Conservation (phyloP, 1,140 invertebrate genomes). For the Euura saliciscinereae region DNA sequence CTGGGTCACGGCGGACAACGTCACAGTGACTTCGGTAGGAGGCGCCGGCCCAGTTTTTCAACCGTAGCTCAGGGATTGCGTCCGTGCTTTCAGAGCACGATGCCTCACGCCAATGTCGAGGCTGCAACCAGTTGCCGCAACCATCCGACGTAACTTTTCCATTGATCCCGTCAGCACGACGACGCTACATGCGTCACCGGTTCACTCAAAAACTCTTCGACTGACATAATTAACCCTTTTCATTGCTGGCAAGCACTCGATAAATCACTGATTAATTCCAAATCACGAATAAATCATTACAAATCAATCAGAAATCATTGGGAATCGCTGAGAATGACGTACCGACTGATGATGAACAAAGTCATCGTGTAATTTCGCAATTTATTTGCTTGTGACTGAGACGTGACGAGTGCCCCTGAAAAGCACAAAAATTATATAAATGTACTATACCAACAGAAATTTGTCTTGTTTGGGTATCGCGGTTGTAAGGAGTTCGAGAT, state of each 20-base stretch:
- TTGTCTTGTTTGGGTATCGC: background rate
- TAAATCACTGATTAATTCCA: no score
- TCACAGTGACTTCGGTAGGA: background rate
- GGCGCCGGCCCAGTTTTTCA: background rate
- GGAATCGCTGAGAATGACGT: no score
- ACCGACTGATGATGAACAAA: no score
- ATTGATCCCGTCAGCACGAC: background rate
- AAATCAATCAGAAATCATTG: no score
- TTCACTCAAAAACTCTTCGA: background rate
- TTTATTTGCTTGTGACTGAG: no score
- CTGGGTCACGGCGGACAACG: background rate
- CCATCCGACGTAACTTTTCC: background rate
- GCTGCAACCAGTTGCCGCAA: constrained; percentile 1
- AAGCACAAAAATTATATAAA: no score
- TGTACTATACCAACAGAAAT: no score
- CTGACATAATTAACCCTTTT: no score
- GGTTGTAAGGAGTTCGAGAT: background rate
- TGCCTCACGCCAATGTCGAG: background rate
- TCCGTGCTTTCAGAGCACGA: background rate
- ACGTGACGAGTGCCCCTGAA: no score
- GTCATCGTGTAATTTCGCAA: no score
- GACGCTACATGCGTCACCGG: background rate
- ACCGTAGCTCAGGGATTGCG: background rate
- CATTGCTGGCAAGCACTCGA: no score
- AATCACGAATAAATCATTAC: no score